A percentile compares a stretch with the other conserved stretches of the same genome.
phyloP scores from a whole-genome alignment of 2,888 invertebrate species.

The Drosophila paranaensis region DNA sequence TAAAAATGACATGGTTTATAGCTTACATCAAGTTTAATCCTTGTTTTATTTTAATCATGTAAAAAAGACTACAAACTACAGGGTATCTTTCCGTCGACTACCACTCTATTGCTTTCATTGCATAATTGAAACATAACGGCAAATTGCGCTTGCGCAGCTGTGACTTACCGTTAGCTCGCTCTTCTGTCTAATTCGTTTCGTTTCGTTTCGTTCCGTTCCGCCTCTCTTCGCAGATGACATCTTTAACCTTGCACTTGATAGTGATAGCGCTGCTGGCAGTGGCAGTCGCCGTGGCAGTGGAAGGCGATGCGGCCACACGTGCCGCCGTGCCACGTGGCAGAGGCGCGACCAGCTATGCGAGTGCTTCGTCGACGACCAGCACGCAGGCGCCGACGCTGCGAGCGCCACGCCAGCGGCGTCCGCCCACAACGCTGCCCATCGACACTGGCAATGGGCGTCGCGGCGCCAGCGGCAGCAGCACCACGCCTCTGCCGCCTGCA shows the following conservation, averaged over 20 bases:
- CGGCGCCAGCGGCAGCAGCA: conserved; percentile 29
- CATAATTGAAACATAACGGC: conserved; percentile 2
- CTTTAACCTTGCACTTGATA: conserved; percentile 85
- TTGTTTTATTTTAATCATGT: too few relatives aligned
- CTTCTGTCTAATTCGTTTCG: too few relatives aligned
- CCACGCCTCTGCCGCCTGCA: conserved; percentile 60
- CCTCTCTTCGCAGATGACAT: conserved; percentile 66
- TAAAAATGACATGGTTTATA: too few relatives aligned
- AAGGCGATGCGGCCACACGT: conserved; percentile 36
- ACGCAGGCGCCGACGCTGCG: conserved; percentile 84
- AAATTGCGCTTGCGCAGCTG: not conserved
- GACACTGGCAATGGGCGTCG: conserved; percentile 48
- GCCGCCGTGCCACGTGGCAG: conserved; percentile 45
- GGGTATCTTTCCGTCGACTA: not conserved
- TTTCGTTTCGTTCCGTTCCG: too few relatives aligned
- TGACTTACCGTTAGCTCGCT: conserved; percentile 1
- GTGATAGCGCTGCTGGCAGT: conserved; percentile 69
- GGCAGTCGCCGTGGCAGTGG: conserved; percentile 22
- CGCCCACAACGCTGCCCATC: conserved; percentile 66
- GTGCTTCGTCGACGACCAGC: conserved; percentile 72
- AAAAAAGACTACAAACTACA: not conserved
- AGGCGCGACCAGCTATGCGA: conserved; percentile 42
- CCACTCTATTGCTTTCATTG: not conserved
- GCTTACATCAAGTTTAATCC: too few relatives aligned
- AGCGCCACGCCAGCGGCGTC: conserved; percentile 82